These are phyloP conservation scores for Piscicola geometra DNA, from an alignment of 2,888 invertebrate species.

Conservation along the genomic window DNA sequence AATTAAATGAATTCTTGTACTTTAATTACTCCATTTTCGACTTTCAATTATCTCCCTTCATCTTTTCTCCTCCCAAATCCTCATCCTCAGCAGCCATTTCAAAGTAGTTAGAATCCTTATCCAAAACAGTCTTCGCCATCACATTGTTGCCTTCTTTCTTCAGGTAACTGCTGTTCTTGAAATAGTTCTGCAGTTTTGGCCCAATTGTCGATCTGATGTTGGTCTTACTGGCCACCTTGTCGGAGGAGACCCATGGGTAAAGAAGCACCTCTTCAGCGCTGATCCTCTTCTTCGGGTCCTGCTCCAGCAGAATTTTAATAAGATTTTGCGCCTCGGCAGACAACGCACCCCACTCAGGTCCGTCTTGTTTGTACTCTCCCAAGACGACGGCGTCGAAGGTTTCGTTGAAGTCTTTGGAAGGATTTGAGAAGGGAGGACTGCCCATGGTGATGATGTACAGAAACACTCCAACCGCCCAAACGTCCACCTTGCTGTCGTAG, in stretches of 20 bases:
- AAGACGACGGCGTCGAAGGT: slow-evolving; percentile 89
- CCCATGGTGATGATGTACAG: slow-evolving; percentile 93
- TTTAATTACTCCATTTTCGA: too few relatives aligned
- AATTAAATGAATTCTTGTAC: too few relatives aligned
- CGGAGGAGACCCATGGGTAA: slow-evolving; percentile 51
- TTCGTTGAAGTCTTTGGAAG: slow-evolving; percentile 89
- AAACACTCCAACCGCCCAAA: slow-evolving; percentile 97
- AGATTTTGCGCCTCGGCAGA: slow-evolving; percentile 77
- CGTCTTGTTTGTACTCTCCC: slow-evolving; percentile 88
- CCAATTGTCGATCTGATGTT: slow-evolving; percentile 21
- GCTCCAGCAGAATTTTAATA: slow-evolving; percentile 83
- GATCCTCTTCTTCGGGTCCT: slow-evolving; percentile 79
- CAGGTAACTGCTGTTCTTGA: not conserved
- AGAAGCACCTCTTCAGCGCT: slow-evolving; percentile 54
- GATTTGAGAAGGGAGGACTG: slow-evolving; percentile 87
- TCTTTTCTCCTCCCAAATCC: not conserved
- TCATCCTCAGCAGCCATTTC: slow-evolving; percentile 17
- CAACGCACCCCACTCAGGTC: slow-evolving; percentile 88
- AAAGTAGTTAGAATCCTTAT: slow-evolving; percentile 31
- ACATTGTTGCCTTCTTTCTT: slow-evolving; percentile 5
- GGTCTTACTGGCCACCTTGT: slow-evolving; percentile 27
- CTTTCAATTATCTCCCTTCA: not conserved
- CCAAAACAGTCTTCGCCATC: slow-evolving; percentile 16
- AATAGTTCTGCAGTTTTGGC: slow-evolving; percentile 1
- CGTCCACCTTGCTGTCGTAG: slow-evolving; percentile 73